Conservation (phyloP, 2,888 invertebrate genomes). For the Cabera pusaria region DNA sequence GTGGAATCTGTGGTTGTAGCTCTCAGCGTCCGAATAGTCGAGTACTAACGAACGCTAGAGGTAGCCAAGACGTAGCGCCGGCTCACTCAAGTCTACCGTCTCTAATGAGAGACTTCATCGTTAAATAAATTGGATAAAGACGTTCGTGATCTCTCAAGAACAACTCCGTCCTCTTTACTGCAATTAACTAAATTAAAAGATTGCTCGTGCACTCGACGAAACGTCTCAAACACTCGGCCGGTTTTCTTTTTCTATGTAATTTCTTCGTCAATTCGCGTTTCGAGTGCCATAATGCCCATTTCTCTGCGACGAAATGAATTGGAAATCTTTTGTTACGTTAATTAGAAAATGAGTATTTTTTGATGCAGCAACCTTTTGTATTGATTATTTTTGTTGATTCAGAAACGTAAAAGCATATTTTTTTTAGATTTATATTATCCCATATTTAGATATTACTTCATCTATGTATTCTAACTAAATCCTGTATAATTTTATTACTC, state of each 20-base stretch:
- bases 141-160: conserved; percentile 81
- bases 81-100: conserved; percentile 46
- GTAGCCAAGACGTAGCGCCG: conserved; percentile 47
- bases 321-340: conserved; percentile 7
- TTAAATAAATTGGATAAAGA: conserved; percentile 84
- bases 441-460: too few species aligned
- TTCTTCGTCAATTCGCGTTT: conserved; percentile 56
- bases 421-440: too few species aligned
- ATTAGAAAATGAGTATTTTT: too few species aligned
- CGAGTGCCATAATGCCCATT: conserved; percentile 25
- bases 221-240: conserved; percentile 57
- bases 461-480: too few species aligned
- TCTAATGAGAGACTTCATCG: conserved; percentile 80
- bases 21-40: conserved; percentile 33
- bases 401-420: too few species aligned
- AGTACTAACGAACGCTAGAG: conserved; percentile 58
- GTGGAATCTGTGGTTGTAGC: conserved; percentile 38
- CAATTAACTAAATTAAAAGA: conserved; percentile 83
- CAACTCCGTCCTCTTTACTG: conserved; percentile 76
- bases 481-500: too few species aligned
- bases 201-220: conserved; percentile 73
- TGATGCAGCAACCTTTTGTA: too few species aligned
- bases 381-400: too few species aligned
- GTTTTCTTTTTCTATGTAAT: conserved; percentile 48
- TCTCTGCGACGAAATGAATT: conserved; percentile 9